Conservation (phyloP, 1,140 invertebrate genomes). For the Drosophila kohkoa region DNA sequence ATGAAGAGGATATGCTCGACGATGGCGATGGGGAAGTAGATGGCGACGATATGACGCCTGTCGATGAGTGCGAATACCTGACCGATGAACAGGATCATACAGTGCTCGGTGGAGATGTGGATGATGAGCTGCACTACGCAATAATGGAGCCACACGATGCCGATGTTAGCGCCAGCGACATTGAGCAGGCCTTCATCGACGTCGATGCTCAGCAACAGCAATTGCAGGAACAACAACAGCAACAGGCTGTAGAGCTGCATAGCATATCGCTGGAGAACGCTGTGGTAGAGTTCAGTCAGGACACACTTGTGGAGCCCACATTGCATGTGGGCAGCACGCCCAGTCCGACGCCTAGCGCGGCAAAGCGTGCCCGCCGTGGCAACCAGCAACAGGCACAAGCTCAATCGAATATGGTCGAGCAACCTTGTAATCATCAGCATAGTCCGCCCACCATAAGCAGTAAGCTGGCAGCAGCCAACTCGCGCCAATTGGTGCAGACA, state of each 20-base stretch:
- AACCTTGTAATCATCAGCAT: conserved; percentile 66
- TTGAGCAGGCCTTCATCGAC: conserved; percentile 70
- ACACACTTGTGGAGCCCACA: conserved; percentile 39
- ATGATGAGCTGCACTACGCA: conserved; percentile 75
- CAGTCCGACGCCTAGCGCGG: conserved; percentile 63
- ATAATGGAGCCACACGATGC: conserved; percentile 73
- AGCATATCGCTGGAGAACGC: conserved; percentile 69
- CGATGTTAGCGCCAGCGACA: conserved; percentile 63
- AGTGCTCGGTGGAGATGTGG: conserved; percentile 58
- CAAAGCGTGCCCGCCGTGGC: conserved; percentile 52
- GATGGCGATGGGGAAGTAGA: conserved; percentile 54
- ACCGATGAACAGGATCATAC: conserved; percentile 68
- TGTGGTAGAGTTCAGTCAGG: conserved; percentile 70
- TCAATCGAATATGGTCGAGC: conserved; percentile 41
- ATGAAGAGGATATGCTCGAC: conserved; percentile 78
- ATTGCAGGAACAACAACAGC: conserved; percentile 44
- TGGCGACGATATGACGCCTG: conserved; percentile 53
- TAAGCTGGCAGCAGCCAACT: conserved; percentile 70
- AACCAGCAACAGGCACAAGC: conserved; percentile 30
- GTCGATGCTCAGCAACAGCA: conserved; percentile 54
- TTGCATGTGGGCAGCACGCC: conserved; percentile 46
- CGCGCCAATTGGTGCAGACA: conserved; percentile 73
- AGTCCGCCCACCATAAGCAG: conserved; percentile 59
- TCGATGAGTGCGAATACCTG: conserved; percentile 71
- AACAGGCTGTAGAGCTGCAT: conserved; percentile 50